A percentile compares a stretch with the other conserved stretches of the same genome.
Conservation (phyloP, 2,113 vertebrate species). For the Halcyon senegalensis region DNA sequence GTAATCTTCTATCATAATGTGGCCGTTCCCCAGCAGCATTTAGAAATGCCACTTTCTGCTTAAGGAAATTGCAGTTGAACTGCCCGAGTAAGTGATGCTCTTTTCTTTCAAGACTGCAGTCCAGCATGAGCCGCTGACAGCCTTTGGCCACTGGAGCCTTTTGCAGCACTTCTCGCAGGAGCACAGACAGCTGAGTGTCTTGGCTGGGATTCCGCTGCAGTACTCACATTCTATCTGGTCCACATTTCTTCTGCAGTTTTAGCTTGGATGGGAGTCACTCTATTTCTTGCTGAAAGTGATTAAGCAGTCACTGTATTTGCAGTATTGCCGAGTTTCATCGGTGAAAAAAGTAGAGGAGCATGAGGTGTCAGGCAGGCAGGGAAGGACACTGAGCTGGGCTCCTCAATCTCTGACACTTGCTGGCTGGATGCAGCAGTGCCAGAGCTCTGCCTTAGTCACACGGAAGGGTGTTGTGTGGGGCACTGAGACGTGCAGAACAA, state of each 20-base stretch:
- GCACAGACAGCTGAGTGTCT: neutral
- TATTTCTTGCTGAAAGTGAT: neutral
- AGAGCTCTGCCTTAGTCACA: neutral
- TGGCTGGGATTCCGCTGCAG: neutral
- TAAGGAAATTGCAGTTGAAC: neutral
- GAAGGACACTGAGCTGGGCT: neutral
- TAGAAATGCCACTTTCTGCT: neutral
- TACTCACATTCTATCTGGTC: neutral
- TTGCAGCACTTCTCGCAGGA: accelerated
- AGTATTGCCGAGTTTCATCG: neutral
- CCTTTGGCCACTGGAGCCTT: neutral
- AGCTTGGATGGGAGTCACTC: neutral
- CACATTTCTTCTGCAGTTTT: neutral
- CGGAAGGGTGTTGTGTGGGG: neutral
- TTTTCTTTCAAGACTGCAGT: neutral
- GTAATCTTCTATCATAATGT: accelerated
- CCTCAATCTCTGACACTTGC: neutral
- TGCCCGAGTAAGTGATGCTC: neutral
- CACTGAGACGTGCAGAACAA: neutral
- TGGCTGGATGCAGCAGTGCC: neutral
- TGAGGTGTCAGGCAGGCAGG: accelerated
- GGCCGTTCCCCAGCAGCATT: neutral
- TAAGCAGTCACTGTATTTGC: neutral
- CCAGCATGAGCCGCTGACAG: neutral
- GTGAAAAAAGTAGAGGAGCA: neutral